A percentile compares a stretch with the other conserved stretches of the same genome.
phyloP scores from a whole-genome alignment of 2,888 invertebrate genomes.

The Tromatobia lineatoria region DNA sequence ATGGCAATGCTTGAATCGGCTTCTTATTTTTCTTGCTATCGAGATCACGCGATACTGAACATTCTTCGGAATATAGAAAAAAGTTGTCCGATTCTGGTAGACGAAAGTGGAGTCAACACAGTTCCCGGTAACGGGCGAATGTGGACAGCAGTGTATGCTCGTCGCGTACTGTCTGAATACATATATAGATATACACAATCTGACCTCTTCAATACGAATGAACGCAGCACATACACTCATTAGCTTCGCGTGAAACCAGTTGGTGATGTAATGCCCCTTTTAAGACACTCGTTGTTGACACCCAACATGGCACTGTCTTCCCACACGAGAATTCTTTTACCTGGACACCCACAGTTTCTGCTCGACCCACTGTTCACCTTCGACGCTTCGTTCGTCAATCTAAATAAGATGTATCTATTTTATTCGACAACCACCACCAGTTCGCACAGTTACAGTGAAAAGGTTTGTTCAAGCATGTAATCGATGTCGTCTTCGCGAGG shows the following conservation, averaged over 20 bases:
- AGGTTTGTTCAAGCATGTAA: conserved; percentile 72
- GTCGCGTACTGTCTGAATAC: conserved; percentile 23
- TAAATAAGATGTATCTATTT: conserved; percentile 78
- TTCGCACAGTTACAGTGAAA: conserved; percentile 72
- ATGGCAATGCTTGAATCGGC: not conserved
- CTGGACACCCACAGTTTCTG: conserved; percentile 71
- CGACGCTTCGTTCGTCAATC: conserved; percentile 63
- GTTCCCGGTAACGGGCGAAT: conserved; percentile 47
- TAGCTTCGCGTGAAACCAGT: conserved; percentile 78
- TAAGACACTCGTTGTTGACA: conserved; percentile 77
- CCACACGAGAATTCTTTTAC: conserved; percentile 73
- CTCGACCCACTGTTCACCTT: conserved; percentile 68
- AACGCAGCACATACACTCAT: conserved; percentile 56
- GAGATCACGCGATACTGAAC: conserved; percentile 39
- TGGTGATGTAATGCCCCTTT: conserved; percentile 83
- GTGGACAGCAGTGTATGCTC: conserved; percentile 34
- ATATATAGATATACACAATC: conserved; percentile 22
- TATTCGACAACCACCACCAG: conserved; percentile 68
- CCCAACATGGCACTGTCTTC: conserved; percentile 79
- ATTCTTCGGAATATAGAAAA: conserved; percentile 1
- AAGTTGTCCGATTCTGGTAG: conserved; percentile 24
- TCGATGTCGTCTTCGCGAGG: conserved; percentile 25
- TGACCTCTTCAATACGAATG: conserved; percentile 53
- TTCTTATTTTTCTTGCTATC: conserved; percentile 11
- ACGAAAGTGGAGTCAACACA: conserved; percentile 15